Evolutionary conservation across 1,140 invertebrate species (phyloP), one percentile per base, ranked within the genome.

Genomic region (Bombus terrestris): DNA sequence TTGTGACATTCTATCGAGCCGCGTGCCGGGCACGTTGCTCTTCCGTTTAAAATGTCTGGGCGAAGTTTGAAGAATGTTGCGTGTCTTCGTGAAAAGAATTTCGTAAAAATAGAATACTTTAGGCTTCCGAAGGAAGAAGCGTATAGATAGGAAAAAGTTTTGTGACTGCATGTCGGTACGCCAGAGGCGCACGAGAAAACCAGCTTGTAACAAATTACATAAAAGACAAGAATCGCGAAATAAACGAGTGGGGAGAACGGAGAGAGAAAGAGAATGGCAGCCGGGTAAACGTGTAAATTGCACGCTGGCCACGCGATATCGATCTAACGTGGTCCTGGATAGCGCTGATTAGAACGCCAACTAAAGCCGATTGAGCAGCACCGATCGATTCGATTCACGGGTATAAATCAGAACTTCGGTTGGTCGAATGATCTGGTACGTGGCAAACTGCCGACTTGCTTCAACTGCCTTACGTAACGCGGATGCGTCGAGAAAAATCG

Each of bases 241-340:
- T 35, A 66, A 57, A 53, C 15, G 47, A 78, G 47, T 22, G 59
- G 28, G 41, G 74, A 59, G 59, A 64, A 81, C 32, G 43, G 73
- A 68, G 43, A 68, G 71, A 72, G 81, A 69, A 68, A 68, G 57
- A 72, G 74, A 87, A 81, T 39, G 78, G 84, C 59, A 68, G 43
- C 39, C 62, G 57, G 72, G 43, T 71, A 74, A 84, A 84, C 84
- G 84, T 81, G 84, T 81, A 85, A 81, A 85, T 74, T 89, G 77
- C 77, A 72, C 68, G 66, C 22, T 39, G 83, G 75, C 39, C 3
- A 41, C 41, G 59, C 71, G 84, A 85, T 85, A 85, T n/a, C 43
- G 84, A 85, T 85, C 79, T 85, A 85, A 81, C 73, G 71, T 74
- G 71, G 59, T 85, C 37, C 66, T 62, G 82, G 66, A 78, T 84